Evolutionary conservation across 2,888 invertebrate species (phyloP).

Genomic region (Xiphydria camelus): DNA sequence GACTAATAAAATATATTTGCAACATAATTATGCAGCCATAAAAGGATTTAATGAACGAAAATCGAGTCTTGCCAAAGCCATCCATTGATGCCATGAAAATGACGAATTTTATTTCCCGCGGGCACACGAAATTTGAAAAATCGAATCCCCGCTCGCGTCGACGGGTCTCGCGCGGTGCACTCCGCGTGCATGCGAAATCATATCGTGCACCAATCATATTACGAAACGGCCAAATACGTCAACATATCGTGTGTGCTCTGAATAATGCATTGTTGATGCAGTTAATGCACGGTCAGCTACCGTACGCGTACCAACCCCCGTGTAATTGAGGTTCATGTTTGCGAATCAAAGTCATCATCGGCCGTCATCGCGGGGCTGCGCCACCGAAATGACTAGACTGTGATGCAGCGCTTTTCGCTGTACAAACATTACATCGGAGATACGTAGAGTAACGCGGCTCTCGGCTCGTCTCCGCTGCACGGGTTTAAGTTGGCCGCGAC

Average conservation of each 20-base stretch:
- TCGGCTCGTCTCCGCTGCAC: too few relatives aligned
- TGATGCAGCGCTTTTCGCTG: conserved; percentile 34
- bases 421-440: conserved; percentile 29
- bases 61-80: too few relatives aligned
- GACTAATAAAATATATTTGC: too few relatives aligned
- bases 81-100: too few relatives aligned
- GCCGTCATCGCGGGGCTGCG: conserved; percentile 42
- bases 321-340: conserved; percentile 57
- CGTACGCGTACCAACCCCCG: conserved; percentile 36
- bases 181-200: conserved; percentile 40
- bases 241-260: conserved; percentile 40
- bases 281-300: conserved; percentile 57
- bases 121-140: too few relatives aligned
- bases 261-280: conserved; percentile 59
- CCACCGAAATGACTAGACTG: conserved; percentile 39
- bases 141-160: background rate
- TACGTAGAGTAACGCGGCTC: too few relatives aligned
- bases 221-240: conserved; percentile 51
- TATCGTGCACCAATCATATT: conserved; percentile 53
- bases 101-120: too few relatives aligned
- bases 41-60: too few relatives aligned
- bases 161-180: background rate
- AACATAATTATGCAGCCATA: too few relatives aligned
- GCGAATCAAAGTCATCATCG: conserved; percentile 57
- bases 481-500: too few relatives aligned